Base-by-base conservation (phyloP, 2,888 invertebrate genomes). In the Alviniconcha strummeri region DNA sequence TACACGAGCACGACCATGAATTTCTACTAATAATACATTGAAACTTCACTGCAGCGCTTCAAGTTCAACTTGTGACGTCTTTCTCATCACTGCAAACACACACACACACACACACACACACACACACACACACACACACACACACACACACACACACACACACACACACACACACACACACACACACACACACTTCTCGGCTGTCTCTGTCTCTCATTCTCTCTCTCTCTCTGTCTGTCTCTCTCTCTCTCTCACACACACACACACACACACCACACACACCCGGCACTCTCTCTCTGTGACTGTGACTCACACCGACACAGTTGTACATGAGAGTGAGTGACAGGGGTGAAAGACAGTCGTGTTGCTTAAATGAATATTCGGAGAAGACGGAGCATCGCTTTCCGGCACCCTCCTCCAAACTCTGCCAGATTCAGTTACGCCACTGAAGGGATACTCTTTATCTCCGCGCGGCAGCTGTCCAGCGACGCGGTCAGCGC, bases 291-390 rank as follows among this genome's bases (percentile, higher is more conserved):
- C 52, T 69, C 67, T 76, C 57, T 75, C 83, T 81, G 75, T 67
- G 60, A 81, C 75, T 64, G 67, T 60, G 17, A 71, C 82, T 76
- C 82, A 64, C 82, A 11, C 82, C 75, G 13, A 19, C 82, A 57
- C 60, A 19, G 57, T 82, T 67, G 36, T 69, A 81, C 80, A 64
- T 17, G 79, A 60, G 56, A 57, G 19, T 57, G 56, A 57, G 19
- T 57, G 60, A 57, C 11, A 64, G 64, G 15, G 64, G 15, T 9
- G 15, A 15, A 64, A 4, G 11, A 64, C 64, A 64, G 13, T 4
- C 36, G 36, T 36, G 36, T 36, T 36, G 36, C 36, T 36, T 36
- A 36, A 36, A 1, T 36, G 36, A 36, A 36, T 36, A 36, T 36
- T 36, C 36, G 36, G 36, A 36, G 36, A 36, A 36, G 36, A n/a